Base-by-base conservation (phyloP, 2,113 vertebrate genomes). In the Forbesichthys agassizii region DNA sequence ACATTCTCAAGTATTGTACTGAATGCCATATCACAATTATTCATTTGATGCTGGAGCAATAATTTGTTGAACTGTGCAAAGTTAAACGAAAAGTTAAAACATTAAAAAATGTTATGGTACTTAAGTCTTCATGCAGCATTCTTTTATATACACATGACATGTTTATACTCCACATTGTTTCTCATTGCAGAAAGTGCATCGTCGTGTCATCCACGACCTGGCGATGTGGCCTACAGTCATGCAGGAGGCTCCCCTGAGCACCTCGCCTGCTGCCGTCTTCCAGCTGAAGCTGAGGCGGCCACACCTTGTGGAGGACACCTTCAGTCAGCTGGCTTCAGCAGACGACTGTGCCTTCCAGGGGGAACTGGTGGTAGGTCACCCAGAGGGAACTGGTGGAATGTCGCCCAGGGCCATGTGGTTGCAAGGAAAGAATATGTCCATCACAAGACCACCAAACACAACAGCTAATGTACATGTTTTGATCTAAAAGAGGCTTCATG, bases 261-360 rank as follows among this genome's bases (percentile, higher is more conserved):
- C 64, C 2, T 0, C 71, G 3, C 46, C 42, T 1, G 70, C 77
- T 0, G 75, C 84, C 0, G 53, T 83, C 66, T 78, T 84, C 57
- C 76, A 76, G 73, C 77, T 91, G 2, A 83, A 73, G 9, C 62
- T 91, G 64, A 88, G 88, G 69, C 78, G 82, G n/a, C 27, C 72
- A 42, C 86, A 85, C 64, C 57, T 91, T 16, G 48, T 91, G 0
- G 88, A 91, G 61, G 90, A 91, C 77, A 81, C 90, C 61, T 89
- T 89, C 79, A 89, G 86, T 33, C 88, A 89, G 65, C 86, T 91
- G 5, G 14, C 0, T 16, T 62, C 86, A 13, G 79, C 81, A 0
- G 86, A 90, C 60, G 71, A 86, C 74, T 48, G 20, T 0, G 48
- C 66, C 52, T 90, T 89, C 76, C 55, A 61, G 33, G 81, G 48